Evolutionary conservation across 2,797 vertebrate genomes (phyloP).

Genomic region (Melanotaenia maccullochi): DNA sequence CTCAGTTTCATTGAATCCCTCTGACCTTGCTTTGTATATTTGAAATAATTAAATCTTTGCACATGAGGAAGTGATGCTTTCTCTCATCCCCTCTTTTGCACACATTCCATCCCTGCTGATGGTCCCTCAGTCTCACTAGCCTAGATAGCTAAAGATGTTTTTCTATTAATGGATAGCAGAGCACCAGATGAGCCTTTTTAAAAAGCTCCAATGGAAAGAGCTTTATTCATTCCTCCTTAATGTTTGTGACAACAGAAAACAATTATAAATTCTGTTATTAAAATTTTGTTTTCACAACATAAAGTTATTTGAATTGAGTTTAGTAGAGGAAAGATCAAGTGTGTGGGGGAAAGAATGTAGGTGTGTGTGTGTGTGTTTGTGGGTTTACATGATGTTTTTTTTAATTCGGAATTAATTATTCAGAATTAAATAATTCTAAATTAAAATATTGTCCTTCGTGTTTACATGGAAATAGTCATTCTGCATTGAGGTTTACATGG

Average conservation of each 20-base stretch:
- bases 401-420: too few relatives aligned
- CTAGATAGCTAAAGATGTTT: slow-evolving; percentile 22
- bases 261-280: background rate
- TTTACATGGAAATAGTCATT: too few relatives aligned
- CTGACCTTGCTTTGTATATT: slow-evolving; percentile 13
- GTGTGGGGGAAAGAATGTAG: too few relatives aligned
- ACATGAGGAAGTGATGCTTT: background rate
- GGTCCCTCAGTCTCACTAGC: slow-evolving; percentile 24
- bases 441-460: too few relatives aligned
- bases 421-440: too few relatives aligned
- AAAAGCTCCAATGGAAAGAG: slow-evolving; percentile 47
- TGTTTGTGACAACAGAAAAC: slow-evolving; percentile 9
- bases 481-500: too few relatives aligned
- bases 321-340: too few relatives aligned
- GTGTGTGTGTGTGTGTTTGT: too few relatives aligned
- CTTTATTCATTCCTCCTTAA: slow-evolving; percentile 23
- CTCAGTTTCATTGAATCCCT: background rate
- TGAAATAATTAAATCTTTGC: background rate
- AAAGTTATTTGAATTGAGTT: too few relatives aligned
- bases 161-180: slow-evolving; percentile 53
- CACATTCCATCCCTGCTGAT: slow-evolving; percentile 31
- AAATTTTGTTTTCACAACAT: background rate
- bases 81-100: slow-evolving; percentile 21
- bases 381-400: too few relatives aligned
- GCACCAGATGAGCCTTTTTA: slow-evolving; percentile 41